Percentiles rank a stretch among this genome's conserved stretches.
Evolutionary conservation across 92 coral and sea anemone genomes (phyloP).

Genomic region (Zoanthus sansibaricus): DNA sequence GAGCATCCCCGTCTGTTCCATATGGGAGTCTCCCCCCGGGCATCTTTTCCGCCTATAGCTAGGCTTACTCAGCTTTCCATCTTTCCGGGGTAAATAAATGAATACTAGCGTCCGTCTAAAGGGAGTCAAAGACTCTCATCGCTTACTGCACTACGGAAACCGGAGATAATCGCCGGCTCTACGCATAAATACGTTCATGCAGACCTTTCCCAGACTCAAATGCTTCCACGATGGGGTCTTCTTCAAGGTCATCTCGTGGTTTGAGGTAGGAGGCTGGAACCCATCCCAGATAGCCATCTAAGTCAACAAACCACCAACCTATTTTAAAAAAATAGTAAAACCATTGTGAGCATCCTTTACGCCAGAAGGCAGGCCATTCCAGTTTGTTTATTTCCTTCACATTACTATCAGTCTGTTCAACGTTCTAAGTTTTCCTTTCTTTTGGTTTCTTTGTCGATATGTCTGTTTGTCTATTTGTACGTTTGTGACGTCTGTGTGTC

Average conservation of each 20-base stretch:
- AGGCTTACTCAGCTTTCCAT: too few species aligned
- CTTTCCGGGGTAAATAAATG: too few species aligned
- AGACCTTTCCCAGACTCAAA: slow-evolving; percentile 79
- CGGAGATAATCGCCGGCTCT: neutral
- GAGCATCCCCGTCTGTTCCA: too few species aligned
- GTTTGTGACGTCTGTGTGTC: neutral
- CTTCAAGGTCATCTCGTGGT: slow-evolving; percentile 87
- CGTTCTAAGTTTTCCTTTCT: too few species aligned
- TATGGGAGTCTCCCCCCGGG: too few species aligned
- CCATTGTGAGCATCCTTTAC: neutral
- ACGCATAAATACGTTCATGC: neutral
- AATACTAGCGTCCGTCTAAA: too few species aligned
- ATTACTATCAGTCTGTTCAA: too few species aligned
- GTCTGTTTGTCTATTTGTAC: neutral
- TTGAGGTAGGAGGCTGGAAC: slow-evolving; percentile 96
- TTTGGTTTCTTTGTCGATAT: neutral
- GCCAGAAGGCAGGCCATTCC: neutral
- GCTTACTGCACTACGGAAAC: too few species aligned
- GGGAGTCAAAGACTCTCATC: too few species aligned
- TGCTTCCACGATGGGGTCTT: slow-evolving; percentile 64
- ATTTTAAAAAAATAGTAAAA: neutral
- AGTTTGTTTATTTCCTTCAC: too few species aligned
- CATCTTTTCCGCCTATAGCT: too few species aligned
- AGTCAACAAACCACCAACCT: slow-evolving; percentile 99
- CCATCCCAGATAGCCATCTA: slow-evolving; percentile 97